Conservation (phyloP, 2,797 vertebrate genomes). For the Euthynnus affinis region DNA sequence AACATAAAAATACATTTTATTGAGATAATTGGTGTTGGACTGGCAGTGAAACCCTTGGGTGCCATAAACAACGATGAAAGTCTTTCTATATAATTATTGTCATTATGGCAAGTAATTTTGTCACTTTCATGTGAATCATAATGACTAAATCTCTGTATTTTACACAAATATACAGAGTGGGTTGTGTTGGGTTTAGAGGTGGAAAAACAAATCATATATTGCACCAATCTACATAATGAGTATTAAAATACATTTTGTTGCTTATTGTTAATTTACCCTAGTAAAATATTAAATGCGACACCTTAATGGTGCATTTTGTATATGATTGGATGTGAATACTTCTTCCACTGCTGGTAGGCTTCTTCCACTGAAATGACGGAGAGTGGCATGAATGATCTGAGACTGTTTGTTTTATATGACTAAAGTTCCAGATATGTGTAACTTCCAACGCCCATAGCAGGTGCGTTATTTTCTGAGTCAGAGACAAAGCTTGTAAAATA, state of each 20-base stretch:
- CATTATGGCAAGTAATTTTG: slow-evolving; percentile 52
- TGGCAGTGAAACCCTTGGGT: slow-evolving; percentile 41
- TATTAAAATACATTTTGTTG: neutral
- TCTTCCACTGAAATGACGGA: slow-evolving; percentile 26
- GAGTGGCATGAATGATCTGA: slow-evolving; percentile 24
- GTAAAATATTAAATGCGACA: neutral
- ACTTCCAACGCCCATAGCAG: slow-evolving; percentile 67
- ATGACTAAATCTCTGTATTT: slow-evolving; percentile 40
- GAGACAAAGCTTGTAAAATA: slow-evolving; percentile 19
- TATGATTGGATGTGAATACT: slow-evolving; percentile 10
- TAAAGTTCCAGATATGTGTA: slow-evolving; percentile 65
- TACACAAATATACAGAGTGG: slow-evolving; percentile 2
- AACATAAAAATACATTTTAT: slow-evolving; percentile 64
- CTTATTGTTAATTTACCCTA: neutral
- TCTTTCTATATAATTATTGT: slow-evolving; percentile 50
- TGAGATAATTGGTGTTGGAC: slow-evolving; percentile 53
- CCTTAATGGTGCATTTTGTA: neutral
- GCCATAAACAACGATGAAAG: slow-evolving; percentile 61
- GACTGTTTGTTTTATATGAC: slow-evolving; percentile 59
- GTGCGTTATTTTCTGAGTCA: slow-evolving; percentile 57
- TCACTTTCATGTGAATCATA: slow-evolving; percentile 44
- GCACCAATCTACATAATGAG: neutral
- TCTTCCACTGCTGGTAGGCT: neutral
- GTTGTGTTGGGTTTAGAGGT: slow-evolving; percentile 1
- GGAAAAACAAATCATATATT: slow-evolving; percentile 5